Evolutionary conservation across 2,113 vertebrate genomes (phyloP).

Genomic region (Centrocercus urophasianus): DNA sequence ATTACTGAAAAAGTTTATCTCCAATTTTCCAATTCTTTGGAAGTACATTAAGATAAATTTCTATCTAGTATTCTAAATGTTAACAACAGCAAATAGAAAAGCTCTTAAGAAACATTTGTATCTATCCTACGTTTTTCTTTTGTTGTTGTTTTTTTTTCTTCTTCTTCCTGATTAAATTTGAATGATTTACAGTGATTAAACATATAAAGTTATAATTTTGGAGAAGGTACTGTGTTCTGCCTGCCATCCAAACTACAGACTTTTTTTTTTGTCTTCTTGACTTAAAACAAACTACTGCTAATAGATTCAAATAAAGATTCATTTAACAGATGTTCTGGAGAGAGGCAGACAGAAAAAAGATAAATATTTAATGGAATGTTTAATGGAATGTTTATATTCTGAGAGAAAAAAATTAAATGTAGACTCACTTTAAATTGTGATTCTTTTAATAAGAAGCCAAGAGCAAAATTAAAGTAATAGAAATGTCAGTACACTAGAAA

Average conservation of each 20-base stretch:
- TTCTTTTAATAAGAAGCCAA: neutral
- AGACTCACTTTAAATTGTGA: neutral
- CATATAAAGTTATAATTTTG: neutral
- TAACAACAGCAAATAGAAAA: neutral
- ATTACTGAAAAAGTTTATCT: slow-evolving; percentile 3
- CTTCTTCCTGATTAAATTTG: neutral
- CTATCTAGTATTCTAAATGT: neutral
- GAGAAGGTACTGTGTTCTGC: neutral
- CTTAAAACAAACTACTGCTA: neutral
- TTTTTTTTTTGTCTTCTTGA: neutral
- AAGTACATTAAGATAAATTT: neutral
- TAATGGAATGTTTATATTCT: neutral
- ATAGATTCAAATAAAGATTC: slow-evolving; percentile 21
- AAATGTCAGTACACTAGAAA: neutral
- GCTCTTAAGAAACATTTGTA: neutral
- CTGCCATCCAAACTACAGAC: neutral
- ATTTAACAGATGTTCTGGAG: slow-evolving; percentile 31
- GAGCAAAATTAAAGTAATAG: neutral
- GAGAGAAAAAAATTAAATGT: neutral
- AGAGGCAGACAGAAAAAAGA: neutral
- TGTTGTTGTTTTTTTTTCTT: neutral
- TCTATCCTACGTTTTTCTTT: neutral
- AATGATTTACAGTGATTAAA: neutral
- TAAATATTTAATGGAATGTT: slow-evolving; percentile 46
- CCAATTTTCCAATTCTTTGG: neutral